Evolutionary conservation across 2,113 vertebrate species (phyloP), one percentile per base, ranked within the genome.

Genomic region (Cranoglanis bouderius): DNA sequence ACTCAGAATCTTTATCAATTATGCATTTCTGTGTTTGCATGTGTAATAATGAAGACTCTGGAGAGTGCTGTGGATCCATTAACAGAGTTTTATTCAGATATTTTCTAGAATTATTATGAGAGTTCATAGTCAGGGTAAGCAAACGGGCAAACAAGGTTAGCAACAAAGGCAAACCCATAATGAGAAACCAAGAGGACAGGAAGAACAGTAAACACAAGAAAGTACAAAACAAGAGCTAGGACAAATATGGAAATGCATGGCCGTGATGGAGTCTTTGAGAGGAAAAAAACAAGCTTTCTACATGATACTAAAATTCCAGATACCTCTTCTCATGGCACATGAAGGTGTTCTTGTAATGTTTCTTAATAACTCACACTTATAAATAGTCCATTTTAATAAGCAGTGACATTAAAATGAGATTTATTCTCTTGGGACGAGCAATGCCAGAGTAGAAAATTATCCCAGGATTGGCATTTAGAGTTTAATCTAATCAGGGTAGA

Each of bases 341-440:
- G 63, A 87, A 82, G 63, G 87, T 87, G 70, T 72, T 81, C 87
- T 89, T 63, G n/a, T 86, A 86, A 85, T 89, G 88, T 81, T 87
- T 90, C 85, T 85, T 91, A 88, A 86, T 92, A 89, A 90, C 81
- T 85, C 85, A 87, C 84, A 92, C 87, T 89, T 92, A 90, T 87
- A 90, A 90, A 90, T 90, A 89, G 89, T 90, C 67, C 87, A 85
- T 83, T 85, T 91, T 92, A 91, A 88, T 89, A 89, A 92, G 91
- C 89, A 91, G 89, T 90, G 90, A 90, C 87, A 90, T 92, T 92
- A 91, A 90, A 88, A 89, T 75, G 55, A 90, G 91, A 90, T 90
- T 90, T 87, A 87, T 90, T 91, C 91, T 89, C 67, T 0, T 63
- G 88, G 87, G 91, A 89, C 43, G 65, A 90, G 90, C 88, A 85